phyloP scores from a whole-genome alignment of 2,888 invertebrate genomes.

The Chaitophorus viminalis region DNA sequence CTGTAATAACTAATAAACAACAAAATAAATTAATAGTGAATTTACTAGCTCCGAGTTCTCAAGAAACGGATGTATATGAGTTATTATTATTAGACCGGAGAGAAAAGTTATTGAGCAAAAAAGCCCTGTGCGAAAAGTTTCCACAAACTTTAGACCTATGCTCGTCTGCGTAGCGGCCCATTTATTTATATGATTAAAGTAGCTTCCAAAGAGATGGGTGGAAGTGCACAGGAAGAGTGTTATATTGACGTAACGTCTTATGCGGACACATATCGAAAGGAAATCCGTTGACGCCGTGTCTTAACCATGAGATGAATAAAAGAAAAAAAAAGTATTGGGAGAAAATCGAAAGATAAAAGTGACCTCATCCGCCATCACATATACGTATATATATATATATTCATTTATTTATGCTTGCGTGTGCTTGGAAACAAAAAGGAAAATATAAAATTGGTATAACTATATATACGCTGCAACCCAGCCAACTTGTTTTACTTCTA shows the following conservation, averaged over 20 bases:
- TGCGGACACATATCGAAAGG: background rate
- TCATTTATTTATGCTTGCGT: background rate
- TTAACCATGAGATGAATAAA: background rate
- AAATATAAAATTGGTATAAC: background rate
- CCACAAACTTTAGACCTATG: background rate
- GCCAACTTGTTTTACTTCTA: too few species aligned
- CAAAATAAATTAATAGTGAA: background rate
- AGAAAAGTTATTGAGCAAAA: background rate
- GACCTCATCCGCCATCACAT: background rate
- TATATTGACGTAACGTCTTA: conserved; percentile 8
- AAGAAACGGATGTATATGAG: background rate
- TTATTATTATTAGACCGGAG: background rate
- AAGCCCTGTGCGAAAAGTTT: background rate
- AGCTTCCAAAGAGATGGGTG: background rate
- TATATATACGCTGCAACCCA: background rate
- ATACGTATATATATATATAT: background rate
- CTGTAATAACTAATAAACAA: background rate
- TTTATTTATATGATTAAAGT: background rate
- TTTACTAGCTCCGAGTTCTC: background rate
- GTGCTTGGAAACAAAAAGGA: background rate
- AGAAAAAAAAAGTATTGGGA: background rate
- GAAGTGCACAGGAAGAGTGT: background rate
- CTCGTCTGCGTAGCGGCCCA: background rate
- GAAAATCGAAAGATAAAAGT: background rate
- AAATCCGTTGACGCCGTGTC: conserved; percentile 26